Conservation (phyloP, 2,888 invertebrate species). For the Perithous albicinctus region DNA sequence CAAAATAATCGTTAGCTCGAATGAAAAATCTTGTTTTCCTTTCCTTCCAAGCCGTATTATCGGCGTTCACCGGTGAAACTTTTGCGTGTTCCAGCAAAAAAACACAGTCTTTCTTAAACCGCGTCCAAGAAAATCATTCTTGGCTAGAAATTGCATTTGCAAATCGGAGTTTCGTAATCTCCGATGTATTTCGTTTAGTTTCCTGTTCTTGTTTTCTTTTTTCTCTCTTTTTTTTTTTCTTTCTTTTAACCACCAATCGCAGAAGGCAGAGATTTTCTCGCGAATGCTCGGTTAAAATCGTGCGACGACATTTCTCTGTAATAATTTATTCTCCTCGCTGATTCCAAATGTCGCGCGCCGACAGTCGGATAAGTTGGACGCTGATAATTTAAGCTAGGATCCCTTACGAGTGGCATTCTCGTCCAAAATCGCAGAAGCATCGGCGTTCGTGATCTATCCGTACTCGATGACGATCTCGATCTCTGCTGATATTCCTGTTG, state of each 20-base stretch:
- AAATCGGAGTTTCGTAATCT: constrained; percentile 3
- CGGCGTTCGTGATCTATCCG: constrained; percentile 71
- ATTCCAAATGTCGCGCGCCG: not conserved
- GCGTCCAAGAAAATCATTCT: not conserved
- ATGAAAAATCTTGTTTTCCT: not conserved
- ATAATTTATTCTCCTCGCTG: constrained; percentile 61
- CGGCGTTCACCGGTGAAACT: constrained; percentile 15
- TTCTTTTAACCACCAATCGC: constrained; percentile 69
- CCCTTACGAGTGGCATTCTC: constrained; percentile 78
- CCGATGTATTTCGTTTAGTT: not conserved
- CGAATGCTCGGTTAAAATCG: constrained; percentile 69
- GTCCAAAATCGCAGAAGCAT: constrained; percentile 78
- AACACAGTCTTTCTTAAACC: not conserved
- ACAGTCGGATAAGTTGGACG: constrained; percentile 52
- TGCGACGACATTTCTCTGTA: constrained; percentile 69
- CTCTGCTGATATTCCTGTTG: not conserved
- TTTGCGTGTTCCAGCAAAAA: not conserved
- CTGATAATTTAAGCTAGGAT: constrained; percentile 73
- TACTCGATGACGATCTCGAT: constrained; percentile 34
- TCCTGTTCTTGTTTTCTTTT: too few species aligned
- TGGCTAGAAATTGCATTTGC: constrained; percentile 4
- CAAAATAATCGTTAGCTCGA: constrained; percentile 43
- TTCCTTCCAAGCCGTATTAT: not conserved
- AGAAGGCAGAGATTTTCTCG: constrained; percentile 54
- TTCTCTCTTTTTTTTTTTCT: too few species aligned